These are phyloP conservation scores for Mormyrus hasselquistii DNA, from an alignment of 2,797 vertebrate genomes.

Conservation along the genomic window DNA sequence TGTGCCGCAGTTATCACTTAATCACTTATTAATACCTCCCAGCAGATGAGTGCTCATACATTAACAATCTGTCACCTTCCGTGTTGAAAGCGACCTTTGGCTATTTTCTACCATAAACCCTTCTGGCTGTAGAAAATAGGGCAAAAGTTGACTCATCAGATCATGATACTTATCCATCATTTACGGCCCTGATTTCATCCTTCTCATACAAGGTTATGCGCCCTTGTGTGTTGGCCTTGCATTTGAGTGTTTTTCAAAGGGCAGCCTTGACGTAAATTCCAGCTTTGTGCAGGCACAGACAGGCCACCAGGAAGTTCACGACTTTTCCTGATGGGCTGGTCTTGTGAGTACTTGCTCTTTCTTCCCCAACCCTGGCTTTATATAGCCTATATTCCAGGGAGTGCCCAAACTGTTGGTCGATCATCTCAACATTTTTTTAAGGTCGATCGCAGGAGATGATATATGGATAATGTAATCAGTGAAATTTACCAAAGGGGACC, in stretches of 20 bases:
- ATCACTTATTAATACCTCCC: not conserved
- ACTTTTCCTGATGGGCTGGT: not conserved
- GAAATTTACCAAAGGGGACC: not conserved
- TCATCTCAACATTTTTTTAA: not conserved
- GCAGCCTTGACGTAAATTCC: not conserved
- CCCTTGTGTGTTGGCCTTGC: not conserved
- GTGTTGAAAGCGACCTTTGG: not conserved
- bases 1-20: not conserved
- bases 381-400: not conserved
- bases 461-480: not conserved
- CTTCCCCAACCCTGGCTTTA: not conserved
- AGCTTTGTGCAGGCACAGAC: not conserved
- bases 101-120: not conserved
- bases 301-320: not conserved
- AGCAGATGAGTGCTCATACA: not conserved
- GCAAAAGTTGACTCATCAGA: not conserved
- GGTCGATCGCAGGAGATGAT: not conserved
- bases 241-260: not conserved
- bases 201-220: not conserved
- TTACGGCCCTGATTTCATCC: not conserved
- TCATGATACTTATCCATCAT: not conserved
- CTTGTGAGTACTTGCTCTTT: not conserved
- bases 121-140: not conserved
- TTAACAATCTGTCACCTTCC: not conserved
- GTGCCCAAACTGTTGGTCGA: not conserved